Evolutionary conservation across 23 tunicate genomes (phyloP), one percentile per base, ranked within the genome.

Genomic region (Styela clava): DNA sequence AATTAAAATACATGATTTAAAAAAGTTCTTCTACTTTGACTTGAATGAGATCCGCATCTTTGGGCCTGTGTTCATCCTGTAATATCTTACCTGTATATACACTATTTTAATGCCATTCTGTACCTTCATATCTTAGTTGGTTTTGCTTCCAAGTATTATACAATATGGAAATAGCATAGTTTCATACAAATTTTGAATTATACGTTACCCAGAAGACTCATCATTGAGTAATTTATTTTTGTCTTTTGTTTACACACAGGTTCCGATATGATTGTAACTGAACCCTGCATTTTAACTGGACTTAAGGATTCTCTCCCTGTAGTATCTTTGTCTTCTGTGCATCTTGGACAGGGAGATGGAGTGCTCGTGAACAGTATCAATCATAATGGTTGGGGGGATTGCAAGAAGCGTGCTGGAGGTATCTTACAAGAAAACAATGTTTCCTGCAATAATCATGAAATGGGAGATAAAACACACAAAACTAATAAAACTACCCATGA

Each of bases 321-420:
- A 30, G 37, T 30, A 3, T 28, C 37, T 21, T 16, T 18, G 34
- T 35, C 77, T 21, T 2, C 77, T 33, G 24, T 71, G 7, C 77
- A 71, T 21, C 32, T 71, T 21, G 77, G 77, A 31, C 77, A 71
- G 29, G 77, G 77, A n/a, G 77, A 71, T 30, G 32, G 35, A 5
- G 35, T 71, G 16, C 5, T 71, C 35, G 35, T 20, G 5, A 33
- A 71, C 77, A 71, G 16, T 16, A 34, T 34, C 77, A 34, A 30
- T 32, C 34, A 71, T 32, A 71, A 71, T 34, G 77, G 77, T 29
- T 71, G 77, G 77, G 77, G 34, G 20, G 37, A 71, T 71, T 32
- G 34, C 5, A 71, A 71, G 35, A 71, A 71, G 35, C 34, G 35
- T 32, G 29, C 34, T 32, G 77, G 35, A 3, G 77, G 77, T 5